These are phyloP conservation scores for Melinaea menophilus DNA, from an alignment of 2,888 invertebrate species.

Conservation along the genomic window DNA sequence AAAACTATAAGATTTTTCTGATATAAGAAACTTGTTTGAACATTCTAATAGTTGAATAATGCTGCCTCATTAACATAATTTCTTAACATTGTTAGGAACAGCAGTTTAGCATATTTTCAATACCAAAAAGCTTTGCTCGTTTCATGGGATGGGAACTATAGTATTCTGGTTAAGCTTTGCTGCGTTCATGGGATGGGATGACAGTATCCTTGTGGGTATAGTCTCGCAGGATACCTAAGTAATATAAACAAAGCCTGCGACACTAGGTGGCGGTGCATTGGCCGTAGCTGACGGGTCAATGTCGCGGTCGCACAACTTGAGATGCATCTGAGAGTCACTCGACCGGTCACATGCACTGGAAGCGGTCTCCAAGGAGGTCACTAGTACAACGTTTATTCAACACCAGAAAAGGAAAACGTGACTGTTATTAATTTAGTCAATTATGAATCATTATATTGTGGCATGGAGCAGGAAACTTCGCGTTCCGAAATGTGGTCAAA, in stretches of 20 bases:
- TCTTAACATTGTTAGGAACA: no score
- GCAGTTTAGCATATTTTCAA: no score
- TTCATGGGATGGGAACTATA: conserved; percentile 12
- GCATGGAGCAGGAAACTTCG: no score
- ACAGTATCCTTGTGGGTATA: conserved; percentile 25
- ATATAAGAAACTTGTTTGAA: no score
- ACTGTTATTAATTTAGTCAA: conserved; percentile 23
- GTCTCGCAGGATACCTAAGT: conserved; percentile 53
- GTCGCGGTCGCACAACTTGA: conserved; percentile 69
- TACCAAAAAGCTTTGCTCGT: conserved; percentile 17
- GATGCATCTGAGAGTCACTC: conserved; percentile 62
- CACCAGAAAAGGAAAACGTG: conserved; percentile 29
- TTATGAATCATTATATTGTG: conserved; percentile 31
- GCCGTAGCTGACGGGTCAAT: conserved; percentile 74
- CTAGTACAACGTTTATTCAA: conserved; percentile 46
- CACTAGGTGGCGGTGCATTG: conserved; percentile 64
- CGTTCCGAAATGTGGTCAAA: no score
- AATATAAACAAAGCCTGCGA: conserved; percentile 74
- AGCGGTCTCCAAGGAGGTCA: conserved; percentile 63
- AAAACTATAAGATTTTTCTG: no score
- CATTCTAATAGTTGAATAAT: no score
- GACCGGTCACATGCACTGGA: conserved; percentile 55
- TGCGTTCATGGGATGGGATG: conserved; percentile 14
- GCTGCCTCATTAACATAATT: no score
- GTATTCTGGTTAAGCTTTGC: conserved; percentile 10